Conservation (phyloP, 1,140 invertebrate species). For the Metaphire vulgaris region DNA sequence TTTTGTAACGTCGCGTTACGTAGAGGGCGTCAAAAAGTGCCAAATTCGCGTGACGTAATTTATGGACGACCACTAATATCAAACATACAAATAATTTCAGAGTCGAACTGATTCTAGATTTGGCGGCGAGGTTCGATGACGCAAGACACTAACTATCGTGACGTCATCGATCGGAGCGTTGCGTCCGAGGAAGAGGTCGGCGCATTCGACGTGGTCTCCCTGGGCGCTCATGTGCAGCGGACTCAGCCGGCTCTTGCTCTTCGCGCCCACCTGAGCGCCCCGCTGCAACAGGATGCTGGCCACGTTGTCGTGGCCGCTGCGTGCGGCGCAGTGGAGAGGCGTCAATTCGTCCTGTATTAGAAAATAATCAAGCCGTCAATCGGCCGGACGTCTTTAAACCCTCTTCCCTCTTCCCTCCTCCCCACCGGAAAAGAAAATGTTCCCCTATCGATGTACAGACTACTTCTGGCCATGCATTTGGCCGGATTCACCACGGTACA, state of each 20-base stretch:
- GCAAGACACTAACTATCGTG: conserved; percentile 61
- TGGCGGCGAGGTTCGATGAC: not conserved
- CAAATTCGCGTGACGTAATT: too few relatives aligned
- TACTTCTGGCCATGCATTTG: too few relatives aligned
- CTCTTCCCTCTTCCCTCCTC: too few relatives aligned
- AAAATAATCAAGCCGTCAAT: not conserved
- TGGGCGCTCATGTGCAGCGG: conserved; percentile 69
- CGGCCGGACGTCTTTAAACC: too few relatives aligned
- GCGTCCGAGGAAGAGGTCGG: conserved; percentile 86
- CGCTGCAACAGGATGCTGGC: conserved; percentile 87
- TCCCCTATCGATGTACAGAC: too few relatives aligned
- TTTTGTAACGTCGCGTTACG: too few relatives aligned
- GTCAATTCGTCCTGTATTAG: conserved; percentile 72
- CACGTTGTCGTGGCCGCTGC: conserved; percentile 93
- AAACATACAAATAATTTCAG: too few relatives aligned
- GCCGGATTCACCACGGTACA: too few relatives aligned
- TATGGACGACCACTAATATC: too few relatives aligned
- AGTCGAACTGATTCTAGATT: too few relatives aligned
- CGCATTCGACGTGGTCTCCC: conserved; percentile 95
- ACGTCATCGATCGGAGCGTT: conserved; percentile 97
- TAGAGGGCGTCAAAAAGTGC: too few relatives aligned
- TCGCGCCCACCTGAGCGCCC: conserved; percentile 88
- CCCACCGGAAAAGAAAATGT: too few relatives aligned
- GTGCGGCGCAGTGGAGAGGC: conserved; percentile 76
- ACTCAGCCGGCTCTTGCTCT: conserved; percentile 87